phyloP scores from a whole-genome alignment of 1,140 invertebrate genomes.

The Littorina saxatilis region DNA sequence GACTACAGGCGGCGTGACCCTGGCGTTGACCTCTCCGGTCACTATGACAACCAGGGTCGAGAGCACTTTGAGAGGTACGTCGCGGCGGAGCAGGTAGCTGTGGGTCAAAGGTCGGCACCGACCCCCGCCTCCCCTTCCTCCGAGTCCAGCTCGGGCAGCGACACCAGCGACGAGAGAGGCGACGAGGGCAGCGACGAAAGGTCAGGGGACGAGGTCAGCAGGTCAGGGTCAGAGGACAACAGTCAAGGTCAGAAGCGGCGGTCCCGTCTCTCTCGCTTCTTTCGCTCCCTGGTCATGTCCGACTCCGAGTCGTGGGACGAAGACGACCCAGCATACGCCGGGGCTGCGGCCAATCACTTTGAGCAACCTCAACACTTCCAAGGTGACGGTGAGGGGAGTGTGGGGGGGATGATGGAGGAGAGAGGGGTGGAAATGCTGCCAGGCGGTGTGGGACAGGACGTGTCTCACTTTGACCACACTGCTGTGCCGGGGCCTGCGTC shows the following conservation, averaged over 20 bases:
- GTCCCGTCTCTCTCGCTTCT: constrained; percentile 29
- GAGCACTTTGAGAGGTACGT: constrained; percentile 17
- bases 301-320: constrained; percentile 23
- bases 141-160: constrained; percentile 17
- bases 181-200: constrained; percentile 22
- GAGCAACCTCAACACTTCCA: no score
- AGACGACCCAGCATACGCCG: background rate
- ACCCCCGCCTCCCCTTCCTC: background rate
- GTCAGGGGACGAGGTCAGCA: background rate
- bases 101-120: background rate
- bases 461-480: background rate
- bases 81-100: background rate
- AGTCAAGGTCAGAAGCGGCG: constrained; percentile 23
- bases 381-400: background rate
- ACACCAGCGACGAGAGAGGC: constrained; percentile 23
- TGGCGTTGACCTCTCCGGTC: background rate
- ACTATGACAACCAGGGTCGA: background rate
- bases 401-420: background rate
- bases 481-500: background rate
- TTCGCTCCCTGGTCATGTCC: constrained; percentile 26
- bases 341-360: background rate
- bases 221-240: constrained; percentile 18
- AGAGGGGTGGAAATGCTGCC: background rate
- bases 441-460: background rate
- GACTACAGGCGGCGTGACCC: background rate